Evolutionary conservation across 2,113 vertebrate genomes (phyloP).

Genomic region (Cygnus buccinator): DNA sequence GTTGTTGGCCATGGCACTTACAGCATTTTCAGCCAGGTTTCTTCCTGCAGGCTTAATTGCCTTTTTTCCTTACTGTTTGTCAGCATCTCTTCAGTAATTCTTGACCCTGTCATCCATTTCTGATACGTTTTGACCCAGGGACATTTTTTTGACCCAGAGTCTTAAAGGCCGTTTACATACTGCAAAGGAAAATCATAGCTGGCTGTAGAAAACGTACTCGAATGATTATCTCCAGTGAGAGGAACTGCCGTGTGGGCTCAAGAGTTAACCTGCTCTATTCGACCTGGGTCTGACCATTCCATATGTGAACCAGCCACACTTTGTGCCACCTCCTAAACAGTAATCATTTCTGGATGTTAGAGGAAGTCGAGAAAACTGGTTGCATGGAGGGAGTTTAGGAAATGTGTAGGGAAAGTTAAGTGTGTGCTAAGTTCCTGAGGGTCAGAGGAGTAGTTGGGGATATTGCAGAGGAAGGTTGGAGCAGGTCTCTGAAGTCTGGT

Average conservation of each 20-base stretch:
- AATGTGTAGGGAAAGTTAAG: background rate
- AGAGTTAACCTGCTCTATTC: background rate
- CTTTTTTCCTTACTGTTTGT: background rate
- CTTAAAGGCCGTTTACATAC: background rate
- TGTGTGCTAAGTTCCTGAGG: background rate
- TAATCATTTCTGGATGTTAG: background rate
- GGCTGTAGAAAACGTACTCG: background rate
- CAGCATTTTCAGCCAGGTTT: background rate
- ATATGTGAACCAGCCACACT: rapidly evolving
- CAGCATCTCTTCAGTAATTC: background rate
- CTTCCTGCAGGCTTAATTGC: background rate
- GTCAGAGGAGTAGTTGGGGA: background rate
- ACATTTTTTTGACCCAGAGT: background rate
- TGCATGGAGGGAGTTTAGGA: background rate
- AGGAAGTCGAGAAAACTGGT: background rate
- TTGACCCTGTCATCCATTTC: background rate
- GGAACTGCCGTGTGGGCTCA: background rate
- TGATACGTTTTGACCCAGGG: background rate
- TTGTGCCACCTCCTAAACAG: background rate
- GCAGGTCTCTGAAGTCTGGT: background rate
- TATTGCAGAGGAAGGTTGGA: background rate
- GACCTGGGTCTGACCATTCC: background rate
- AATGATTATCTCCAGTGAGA: background rate
- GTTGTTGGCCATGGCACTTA: background rate
- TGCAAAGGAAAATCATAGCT: background rate